Percentiles rank a stretch among this genome's conserved stretches.
Conservation (phyloP, 2,888 invertebrate genomes). For the Lymantria monacha region DNA sequence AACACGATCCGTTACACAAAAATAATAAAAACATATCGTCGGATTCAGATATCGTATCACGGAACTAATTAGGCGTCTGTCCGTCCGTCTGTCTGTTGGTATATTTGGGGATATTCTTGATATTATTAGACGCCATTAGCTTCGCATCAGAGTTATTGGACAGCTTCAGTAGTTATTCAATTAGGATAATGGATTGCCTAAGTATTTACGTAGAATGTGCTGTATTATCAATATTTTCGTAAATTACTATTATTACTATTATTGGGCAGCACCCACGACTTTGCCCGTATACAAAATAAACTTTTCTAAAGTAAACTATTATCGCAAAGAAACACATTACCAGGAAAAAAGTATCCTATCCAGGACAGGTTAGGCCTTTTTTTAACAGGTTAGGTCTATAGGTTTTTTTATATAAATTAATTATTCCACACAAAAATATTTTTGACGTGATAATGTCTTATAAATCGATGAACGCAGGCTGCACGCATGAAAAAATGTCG, state of each 20-base stretch:
- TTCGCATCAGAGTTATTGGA: conserved; percentile 9
- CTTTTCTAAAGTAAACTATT: no score
- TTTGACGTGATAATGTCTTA: no score
- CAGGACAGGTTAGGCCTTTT: no score
- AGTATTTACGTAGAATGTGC: conserved; percentile 3
- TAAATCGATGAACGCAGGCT: no score
- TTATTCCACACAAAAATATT: no score
- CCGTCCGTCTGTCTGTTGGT: conserved; percentile 21
- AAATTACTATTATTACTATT: neutral
- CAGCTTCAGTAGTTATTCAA: conserved; percentile 12
- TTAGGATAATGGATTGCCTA: conserved; percentile 13
- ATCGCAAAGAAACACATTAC: no score
- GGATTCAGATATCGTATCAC: conserved; percentile 22
- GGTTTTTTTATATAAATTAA: no score
- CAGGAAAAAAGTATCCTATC: no score
- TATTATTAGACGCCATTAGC: conserved; percentile 24
- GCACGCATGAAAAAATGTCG: no score
- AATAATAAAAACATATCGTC: conserved; percentile 21
- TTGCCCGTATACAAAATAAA: no score
- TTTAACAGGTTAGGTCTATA: no score
- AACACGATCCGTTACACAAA: conserved; percentile 10
- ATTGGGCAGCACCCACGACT: no score
- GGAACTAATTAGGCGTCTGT: conserved; percentile 35
- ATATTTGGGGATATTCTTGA: conserved; percentile 12
- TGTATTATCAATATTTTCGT: conserved; percentile 3